Percentiles rank a stretch among this genome's conserved stretches.
These are phyloP conservation scores for Pachycephala philippinensis DNA, from an alignment of 2,113 vertebrate genomes.

Conservation along the genomic window DNA sequence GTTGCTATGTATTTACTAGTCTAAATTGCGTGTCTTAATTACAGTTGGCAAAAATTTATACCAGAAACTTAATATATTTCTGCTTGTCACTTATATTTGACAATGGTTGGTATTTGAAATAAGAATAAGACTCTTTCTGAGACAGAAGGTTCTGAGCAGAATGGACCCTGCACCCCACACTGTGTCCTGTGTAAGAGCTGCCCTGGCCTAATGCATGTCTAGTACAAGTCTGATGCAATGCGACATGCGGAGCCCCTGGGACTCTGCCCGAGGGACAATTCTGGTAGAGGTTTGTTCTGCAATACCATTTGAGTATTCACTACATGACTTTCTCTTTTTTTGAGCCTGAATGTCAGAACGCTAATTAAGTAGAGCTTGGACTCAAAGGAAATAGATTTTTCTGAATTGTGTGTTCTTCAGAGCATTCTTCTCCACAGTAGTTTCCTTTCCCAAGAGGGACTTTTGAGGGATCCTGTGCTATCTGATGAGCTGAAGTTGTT, in stretches of 20 bases:
- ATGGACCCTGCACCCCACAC: fast-evolving
- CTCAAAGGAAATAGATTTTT: background rate
- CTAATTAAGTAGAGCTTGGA: background rate
- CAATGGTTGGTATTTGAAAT: background rate
- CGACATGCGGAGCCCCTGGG: background rate
- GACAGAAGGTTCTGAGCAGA: background rate
- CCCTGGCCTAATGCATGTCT: fast-evolving
- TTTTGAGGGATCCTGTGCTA: background rate
- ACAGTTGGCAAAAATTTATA: background rate
- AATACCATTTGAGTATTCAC: background rate
- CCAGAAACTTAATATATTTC: background rate
- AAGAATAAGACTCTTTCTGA: background rate
- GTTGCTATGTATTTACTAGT: background rate
- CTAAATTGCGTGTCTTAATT: background rate
- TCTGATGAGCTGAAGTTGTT: background rate
- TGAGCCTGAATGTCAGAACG: background rate
- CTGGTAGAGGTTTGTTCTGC: background rate
- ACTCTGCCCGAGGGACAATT: background rate
- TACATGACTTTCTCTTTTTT: background rate
- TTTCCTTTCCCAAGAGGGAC: background rate
- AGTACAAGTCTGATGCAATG: background rate
- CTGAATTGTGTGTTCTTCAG: background rate
- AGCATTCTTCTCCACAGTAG: background rate
- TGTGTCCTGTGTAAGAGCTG: background rate
- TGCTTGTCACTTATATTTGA: background rate